Conservation (phyloP, 2,113 vertebrate genomes). For the Phodopus roborovskii region DNA sequence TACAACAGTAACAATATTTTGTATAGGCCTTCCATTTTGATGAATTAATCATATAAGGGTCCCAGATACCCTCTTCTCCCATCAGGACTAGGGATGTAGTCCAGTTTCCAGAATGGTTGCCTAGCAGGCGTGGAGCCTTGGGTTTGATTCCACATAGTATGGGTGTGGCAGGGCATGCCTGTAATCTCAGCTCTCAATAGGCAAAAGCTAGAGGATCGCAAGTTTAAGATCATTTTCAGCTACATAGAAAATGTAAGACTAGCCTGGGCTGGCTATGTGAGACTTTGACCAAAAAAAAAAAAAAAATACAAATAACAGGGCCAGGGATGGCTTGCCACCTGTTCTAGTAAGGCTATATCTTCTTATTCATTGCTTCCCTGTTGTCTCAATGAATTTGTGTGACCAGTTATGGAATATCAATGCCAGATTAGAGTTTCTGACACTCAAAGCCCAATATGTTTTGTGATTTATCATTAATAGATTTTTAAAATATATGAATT, state of each 20-base stretch:
- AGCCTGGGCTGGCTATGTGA: background rate
- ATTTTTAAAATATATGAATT: background rate
- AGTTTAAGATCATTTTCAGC: background rate
- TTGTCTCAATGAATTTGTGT: background rate
- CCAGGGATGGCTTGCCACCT: background rate
- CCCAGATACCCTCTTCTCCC: background rate
- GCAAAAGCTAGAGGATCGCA: background rate
- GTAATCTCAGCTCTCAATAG: background rate
- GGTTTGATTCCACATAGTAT: background rate
- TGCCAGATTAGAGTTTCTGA: background rate
- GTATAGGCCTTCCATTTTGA: background rate
- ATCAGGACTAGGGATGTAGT: background rate
- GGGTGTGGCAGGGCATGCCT: background rate
- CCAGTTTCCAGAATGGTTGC: background rate
- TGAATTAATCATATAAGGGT: conserved; percentile 29
- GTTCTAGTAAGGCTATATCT: background rate
- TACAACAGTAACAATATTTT: background rate
- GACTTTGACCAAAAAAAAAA: background rate
- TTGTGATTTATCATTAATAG: background rate
- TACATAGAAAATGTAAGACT: background rate
- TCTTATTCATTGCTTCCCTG: background rate
- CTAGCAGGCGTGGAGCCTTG: background rate
- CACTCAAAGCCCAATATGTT: background rate
- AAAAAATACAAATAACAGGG: background rate
- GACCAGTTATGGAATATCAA: background rate